Conservation (phyloP, 2,888 invertebrate genomes). For the Hyles lineata region DNA sequence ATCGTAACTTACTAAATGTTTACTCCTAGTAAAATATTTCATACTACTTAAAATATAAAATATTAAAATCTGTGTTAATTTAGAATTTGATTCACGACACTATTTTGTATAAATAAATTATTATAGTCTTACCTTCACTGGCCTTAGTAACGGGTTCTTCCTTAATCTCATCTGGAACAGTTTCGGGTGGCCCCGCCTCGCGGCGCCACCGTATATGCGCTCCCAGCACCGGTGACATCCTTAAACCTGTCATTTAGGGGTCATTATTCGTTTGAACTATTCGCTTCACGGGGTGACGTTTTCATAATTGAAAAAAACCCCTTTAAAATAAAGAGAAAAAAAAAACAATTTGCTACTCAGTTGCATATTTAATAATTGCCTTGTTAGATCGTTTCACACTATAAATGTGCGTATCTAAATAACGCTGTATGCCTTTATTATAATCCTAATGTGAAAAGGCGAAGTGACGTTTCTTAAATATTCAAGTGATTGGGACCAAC, state of each 20-base stretch:
- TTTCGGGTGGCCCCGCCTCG: slow-evolving; percentile 51
- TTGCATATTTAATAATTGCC: not conserved
- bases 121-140: slow-evolving; percentile 39
- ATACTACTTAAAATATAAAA: too few relatives aligned
- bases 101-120: too few relatives aligned
- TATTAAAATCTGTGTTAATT: too few relatives aligned
- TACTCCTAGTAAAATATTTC: too few relatives aligned
- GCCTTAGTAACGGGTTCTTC: slow-evolving; percentile 31
- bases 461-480: not conserved
- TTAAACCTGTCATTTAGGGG: slow-evolving; percentile 34
- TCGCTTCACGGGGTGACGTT: too few relatives aligned
- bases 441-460: not conserved
- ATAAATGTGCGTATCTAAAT: too few relatives aligned
- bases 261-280: not conserved
- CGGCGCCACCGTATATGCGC: slow-evolving; percentile 77
- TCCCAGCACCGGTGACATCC: slow-evolving; percentile 73
- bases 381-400: not conserved
- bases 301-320: too few relatives aligned
- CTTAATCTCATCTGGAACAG: slow-evolving; percentile 40
- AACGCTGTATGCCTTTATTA: too few relatives aligned
- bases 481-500: not conserved
- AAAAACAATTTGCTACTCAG: too few relatives aligned
- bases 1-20: too few relatives aligned
- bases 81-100: too few relatives aligned
- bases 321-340: too few relatives aligned